Evolutionary conservation across 1,140 invertebrate species (phyloP).

Genomic region (Portunus trituberculatus): DNA sequence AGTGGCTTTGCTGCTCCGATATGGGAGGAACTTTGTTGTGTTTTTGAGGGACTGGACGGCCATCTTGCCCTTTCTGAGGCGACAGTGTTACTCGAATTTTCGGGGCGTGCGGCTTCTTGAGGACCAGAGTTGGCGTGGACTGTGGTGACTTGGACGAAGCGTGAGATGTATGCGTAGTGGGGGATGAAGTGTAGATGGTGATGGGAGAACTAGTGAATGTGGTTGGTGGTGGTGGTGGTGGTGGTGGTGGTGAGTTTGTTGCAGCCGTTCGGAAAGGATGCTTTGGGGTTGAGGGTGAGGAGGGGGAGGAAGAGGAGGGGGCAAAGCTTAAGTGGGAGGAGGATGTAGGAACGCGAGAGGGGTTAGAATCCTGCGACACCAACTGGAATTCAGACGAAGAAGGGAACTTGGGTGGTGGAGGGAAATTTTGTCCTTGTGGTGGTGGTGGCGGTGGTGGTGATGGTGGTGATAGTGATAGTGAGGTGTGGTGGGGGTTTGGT

Average conservation of each 20-base stretch:
- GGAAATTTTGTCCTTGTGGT: not conserved
- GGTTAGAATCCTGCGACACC: not conserved
- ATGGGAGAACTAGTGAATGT: not conserved
- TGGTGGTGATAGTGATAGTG: not conserved
- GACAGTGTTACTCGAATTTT: not conserved
- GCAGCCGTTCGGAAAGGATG: not conserved
- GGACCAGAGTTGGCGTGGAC: not conserved
- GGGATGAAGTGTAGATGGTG: not conserved
- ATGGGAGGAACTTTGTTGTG: not conserved
- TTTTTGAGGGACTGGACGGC: not conserved
- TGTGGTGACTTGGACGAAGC: not conserved
- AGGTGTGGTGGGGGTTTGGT: not conserved
- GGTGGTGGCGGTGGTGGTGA: not conserved
- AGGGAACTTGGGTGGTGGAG: not conserved
- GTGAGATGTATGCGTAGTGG: not conserved
- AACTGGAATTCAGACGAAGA: not conserved
- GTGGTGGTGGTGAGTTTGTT: not conserved
- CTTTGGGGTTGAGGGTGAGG: not conserved
- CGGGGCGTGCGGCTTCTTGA: not conserved
- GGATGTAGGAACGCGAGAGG: not conserved
- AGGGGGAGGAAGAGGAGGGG: not conserved
- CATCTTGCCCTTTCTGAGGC: not conserved
- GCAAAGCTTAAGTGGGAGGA: not conserved
- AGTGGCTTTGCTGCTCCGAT: not conserved
- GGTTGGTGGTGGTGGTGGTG: constrained; percentile 12